Evolutionary conservation across 2,113 vertebrate genomes (phyloP).

Genomic region (Tragelaphus imberbis): DNA sequence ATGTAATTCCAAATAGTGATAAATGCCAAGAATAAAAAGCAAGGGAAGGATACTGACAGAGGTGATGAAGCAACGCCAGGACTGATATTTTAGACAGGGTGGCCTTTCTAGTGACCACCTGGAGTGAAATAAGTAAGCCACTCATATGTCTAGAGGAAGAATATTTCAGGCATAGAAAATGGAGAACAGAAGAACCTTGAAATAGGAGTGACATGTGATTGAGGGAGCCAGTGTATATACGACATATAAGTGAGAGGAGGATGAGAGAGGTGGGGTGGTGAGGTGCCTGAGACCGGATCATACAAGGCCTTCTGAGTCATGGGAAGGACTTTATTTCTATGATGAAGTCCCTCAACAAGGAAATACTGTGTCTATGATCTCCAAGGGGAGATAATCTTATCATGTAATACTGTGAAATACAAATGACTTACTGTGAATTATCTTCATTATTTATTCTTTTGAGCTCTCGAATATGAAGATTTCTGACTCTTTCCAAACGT

Average conservation of each 20-base stretch:
- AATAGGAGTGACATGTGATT: background rate
- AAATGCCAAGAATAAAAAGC: slow-evolving; percentile 15
- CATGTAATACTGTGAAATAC: slow-evolving; percentile 43
- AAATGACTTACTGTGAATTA: slow-evolving; percentile 95
- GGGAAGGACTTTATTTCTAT: background rate
- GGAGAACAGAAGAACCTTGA: background rate
- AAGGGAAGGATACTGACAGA: background rate
- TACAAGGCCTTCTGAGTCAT: background rate
- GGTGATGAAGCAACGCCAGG: background rate
- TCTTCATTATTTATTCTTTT: slow-evolving; percentile 99
- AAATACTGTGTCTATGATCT: background rate
- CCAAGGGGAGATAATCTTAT: background rate
- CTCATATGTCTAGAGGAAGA: background rate
- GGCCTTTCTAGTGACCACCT: background rate
- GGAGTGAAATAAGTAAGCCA: background rate
- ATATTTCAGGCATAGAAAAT: background rate
- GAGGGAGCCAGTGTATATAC: background rate
- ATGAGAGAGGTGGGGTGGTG: background rate
- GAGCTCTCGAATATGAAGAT: slow-evolving; percentile 99
- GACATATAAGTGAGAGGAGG: background rate
- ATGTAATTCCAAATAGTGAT: background rate
- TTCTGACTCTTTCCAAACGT: slow-evolving; percentile 97
- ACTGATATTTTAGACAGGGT: background rate
- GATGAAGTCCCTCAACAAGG: background rate
- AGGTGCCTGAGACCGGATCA: background rate